Percentiles rank a stretch among this genome's conserved stretches.
Evolutionary conservation across 2,797 vertebrate species (phyloP).

Genomic region (Clarias laeviceps): DNA sequence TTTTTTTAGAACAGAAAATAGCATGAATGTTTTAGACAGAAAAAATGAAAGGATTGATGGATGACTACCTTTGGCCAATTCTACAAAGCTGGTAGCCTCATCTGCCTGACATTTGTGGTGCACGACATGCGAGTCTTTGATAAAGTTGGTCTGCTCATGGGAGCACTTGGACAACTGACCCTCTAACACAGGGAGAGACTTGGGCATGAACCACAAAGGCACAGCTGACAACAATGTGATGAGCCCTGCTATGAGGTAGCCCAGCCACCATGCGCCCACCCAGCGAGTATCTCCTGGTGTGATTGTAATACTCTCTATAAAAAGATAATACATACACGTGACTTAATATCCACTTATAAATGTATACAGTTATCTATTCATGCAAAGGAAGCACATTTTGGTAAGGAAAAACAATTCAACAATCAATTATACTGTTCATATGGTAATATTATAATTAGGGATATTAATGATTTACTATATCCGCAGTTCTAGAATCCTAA

Average conservation of each 20-base stretch:
- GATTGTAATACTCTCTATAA: constrained; percentile 80
- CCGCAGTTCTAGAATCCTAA: not conserved
- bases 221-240: constrained; percentile 83
- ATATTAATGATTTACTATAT: not conserved
- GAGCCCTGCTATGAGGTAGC: constrained; percentile 86
- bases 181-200: constrained; percentile 75
- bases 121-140: constrained; percentile 72
- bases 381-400: not conserved
- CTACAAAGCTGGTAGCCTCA: constrained; percentile 74
- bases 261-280: constrained; percentile 97
- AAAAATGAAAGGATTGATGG: not conserved
- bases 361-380: not conserved
- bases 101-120: constrained; percentile 71
- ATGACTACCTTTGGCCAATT: constrained; percentile 83
- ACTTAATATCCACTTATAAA: not conserved
- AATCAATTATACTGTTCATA: not conserved
- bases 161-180: constrained; percentile 75
- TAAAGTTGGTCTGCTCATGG: constrained; percentile 84
- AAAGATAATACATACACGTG: constrained; percentile 4
- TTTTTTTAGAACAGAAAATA: not conserved
- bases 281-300: constrained; percentile 85
- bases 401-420: not conserved
- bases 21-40: not conserved
- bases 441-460: not conserved
- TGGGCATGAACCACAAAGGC: constrained; percentile 94